A percentile compares a stretch with the other conserved stretches of the same genome.
Evolutionary conservation across 2,797 vertebrate species (phyloP).

Genomic region (Notolepis coatsorum): DNA sequence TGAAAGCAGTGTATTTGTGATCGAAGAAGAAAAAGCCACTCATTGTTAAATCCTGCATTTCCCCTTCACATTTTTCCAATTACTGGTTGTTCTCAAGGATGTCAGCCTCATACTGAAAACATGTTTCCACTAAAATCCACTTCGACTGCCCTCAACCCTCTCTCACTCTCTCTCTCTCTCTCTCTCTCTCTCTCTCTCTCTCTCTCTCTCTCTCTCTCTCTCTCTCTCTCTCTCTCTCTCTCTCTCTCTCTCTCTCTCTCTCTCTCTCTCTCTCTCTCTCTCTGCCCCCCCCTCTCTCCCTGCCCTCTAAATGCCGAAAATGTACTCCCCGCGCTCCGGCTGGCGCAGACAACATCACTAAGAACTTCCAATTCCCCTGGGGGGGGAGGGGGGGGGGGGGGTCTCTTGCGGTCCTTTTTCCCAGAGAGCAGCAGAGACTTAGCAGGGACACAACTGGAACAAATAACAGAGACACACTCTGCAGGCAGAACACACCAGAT

Average conservation of each 20-base stretch:
- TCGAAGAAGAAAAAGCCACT: slow-evolving; percentile 60
- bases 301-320: slow-evolving; percentile 48
- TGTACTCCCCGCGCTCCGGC: slow-evolving; percentile 40
- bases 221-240: slow-evolving; percentile 38
- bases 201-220: slow-evolving; percentile 25
- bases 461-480: slow-evolving; percentile 76
- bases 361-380: slow-evolving; percentile 56
- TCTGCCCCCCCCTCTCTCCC: slow-evolving; percentile 27
- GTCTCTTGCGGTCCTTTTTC: slow-evolving; percentile 71
- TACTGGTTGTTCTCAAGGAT: slow-evolving; percentile 72
- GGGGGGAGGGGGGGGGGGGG: slow-evolving; percentile 22
- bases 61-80: slow-evolving; percentile 80
- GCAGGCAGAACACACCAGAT: slow-evolving; percentile 65
- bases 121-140: slow-evolving; percentile 77
- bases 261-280: slow-evolving; percentile 22
- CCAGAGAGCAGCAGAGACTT: slow-evolving; percentile 70
- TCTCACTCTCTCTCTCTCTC: slow-evolving; percentile 5
- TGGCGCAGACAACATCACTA: slow-evolving; percentile 42
- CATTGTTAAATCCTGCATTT: slow-evolving; percentile 75
- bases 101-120: slow-evolving; percentile 72
- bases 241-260: slow-evolving; percentile 23
- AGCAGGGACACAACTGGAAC: slow-evolving; percentile 63
- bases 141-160: slow-evolving; percentile 39
- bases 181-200: slow-evolving; percentile 26
- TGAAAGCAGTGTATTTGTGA: slow-evolving; percentile 30